phyloP scores from a whole-genome alignment of 2,888 invertebrate genomes.

The Campoplex capitator region DNA sequence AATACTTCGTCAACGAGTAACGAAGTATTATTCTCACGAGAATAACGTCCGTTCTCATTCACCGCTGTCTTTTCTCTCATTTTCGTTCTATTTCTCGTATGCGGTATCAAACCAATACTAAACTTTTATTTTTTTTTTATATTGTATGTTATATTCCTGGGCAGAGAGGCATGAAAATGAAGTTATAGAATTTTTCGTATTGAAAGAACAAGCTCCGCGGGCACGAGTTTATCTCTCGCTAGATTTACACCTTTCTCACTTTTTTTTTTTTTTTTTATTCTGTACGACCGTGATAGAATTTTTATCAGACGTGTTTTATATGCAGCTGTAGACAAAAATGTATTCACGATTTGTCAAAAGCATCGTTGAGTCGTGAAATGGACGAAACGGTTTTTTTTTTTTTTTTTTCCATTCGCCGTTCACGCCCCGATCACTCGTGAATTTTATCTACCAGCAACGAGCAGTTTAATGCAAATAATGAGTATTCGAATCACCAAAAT shows the following conservation, averaged over 20 bases:
- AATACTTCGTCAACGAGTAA: constrained; percentile 67
- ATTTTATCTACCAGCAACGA: background rate
- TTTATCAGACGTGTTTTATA: background rate
- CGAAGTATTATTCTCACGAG: constrained; percentile 68
- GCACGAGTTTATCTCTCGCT: constrained; percentile 14
- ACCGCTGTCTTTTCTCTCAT: constrained; percentile 14
- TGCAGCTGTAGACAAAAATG: background rate
- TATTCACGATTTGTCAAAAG: background rate
- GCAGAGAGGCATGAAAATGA: background rate
- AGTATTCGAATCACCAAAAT: background rate
- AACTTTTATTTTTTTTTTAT: background rate
- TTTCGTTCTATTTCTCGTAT: constrained; percentile 11
- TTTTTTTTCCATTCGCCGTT: background rate
- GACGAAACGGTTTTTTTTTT: background rate
- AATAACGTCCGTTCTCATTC: constrained; percentile 17
- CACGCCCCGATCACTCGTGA: background rate
- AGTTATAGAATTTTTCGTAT: constrained; percentile 21
- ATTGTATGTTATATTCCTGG: background rate
- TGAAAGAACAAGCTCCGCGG: constrained; percentile 9
- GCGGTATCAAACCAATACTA: constrained; percentile 35
- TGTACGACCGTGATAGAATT: background rate
- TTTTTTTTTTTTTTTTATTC: background rate
- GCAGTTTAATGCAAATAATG: no score
- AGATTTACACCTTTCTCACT: background rate
- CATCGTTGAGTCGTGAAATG: background rate